Evolutionary conservation across 2,888 invertebrate genomes (phyloP), one percentile per base, ranked within the genome.

Genomic region (Geotrupes spiniger): DNA sequence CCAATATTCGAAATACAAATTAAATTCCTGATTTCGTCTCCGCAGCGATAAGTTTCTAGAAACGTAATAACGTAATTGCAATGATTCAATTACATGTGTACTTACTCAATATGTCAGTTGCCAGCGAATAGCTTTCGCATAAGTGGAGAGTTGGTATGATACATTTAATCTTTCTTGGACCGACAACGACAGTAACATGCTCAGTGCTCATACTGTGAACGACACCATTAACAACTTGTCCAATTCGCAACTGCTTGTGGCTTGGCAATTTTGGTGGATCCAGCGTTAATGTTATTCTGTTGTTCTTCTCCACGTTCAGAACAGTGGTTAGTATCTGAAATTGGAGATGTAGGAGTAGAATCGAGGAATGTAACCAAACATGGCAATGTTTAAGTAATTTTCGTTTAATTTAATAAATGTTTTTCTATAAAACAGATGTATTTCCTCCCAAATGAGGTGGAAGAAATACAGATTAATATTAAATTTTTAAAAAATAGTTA

Each of bases 241-340:
- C 76, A 41, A 77, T 70, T 52, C 71, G 68, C 0, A 75, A 61
- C 12, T 69, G 54, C 4, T 69, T 59, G 46, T 63, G 53, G 55
- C 12, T 63, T 42, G 14, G 59, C 57, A 3, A 29, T 42, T 54
- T 53, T 2, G 55, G 40, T 16, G 45, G 11, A 21, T 56, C 69
- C 10, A 81, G 65, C 45, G 77, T 78, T 21, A 76, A 75, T 1
- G 66, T 61, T 63, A 80, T 70, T 59, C 72, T 76, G 49, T 71
- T 70, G 2, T 64, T 57, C 33, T 71, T 68, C n/a, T n/a, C n/a
- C 0, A 66, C 57, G 31, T 73, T 65, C 11, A 76, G 45, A 50
- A 79, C 72, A 8, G 76, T 78, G 49, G 78, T 77, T 33, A 72
- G 77, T 2, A 81, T 75, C 81, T 81, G 61, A 33, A 66, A 67